These are phyloP conservation scores for Rachycentron canadum DNA, from an alignment of 2,797 vertebrate species.

Conservation along the genomic window DNA sequence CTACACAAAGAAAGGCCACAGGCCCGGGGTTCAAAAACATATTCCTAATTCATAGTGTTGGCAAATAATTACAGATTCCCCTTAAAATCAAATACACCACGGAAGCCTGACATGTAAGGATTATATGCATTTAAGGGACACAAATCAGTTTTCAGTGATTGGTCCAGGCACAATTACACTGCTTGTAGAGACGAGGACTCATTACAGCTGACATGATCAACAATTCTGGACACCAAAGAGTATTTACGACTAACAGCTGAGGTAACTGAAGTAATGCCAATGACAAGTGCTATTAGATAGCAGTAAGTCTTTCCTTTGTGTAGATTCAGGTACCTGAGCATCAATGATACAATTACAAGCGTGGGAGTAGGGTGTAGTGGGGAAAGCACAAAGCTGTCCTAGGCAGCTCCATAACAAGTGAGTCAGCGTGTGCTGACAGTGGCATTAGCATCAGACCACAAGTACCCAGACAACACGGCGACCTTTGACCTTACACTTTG, in stretches of 20 bases:
- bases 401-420: neutral
- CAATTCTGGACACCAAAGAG: neutral
- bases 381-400: neutral
- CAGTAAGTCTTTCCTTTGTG: slow-evolving; percentile 23
- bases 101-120: neutral
- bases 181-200: slow-evolving; percentile 3
- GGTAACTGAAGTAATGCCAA: slow-evolving; percentile 5
- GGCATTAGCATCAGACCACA: neutral
- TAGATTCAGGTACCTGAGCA: neutral
- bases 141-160: neutral
- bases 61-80: neutral
- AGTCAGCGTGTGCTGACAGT: neutral
- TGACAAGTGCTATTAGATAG: neutral
- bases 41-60: slow-evolving; percentile 6
- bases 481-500: neutral
- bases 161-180: slow-evolving; percentile 1
- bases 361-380: neutral
- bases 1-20: no score
- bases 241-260: slow-evolving; percentile 12
- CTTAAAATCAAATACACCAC: neutral
- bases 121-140: neutral
- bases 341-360: slow-evolving; percentile 10
- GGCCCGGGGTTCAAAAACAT: neutral
- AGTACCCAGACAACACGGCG: neutral
- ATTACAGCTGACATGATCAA: neutral